Evolutionary conservation across 1,140 invertebrate genomes (phyloP).

Genomic region (Drosophila asahinai): DNA sequence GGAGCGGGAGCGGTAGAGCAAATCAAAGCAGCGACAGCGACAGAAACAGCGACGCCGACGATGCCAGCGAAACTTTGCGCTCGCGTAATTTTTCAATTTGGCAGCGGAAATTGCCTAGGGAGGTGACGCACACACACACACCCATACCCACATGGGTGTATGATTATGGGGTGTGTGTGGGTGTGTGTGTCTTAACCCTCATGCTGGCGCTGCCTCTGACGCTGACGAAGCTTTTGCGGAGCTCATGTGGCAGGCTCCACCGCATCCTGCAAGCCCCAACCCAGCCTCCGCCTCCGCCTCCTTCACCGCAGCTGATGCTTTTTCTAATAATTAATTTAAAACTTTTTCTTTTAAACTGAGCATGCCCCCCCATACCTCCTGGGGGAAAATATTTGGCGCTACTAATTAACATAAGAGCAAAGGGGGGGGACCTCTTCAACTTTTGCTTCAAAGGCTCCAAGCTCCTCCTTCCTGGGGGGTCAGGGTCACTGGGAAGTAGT

Average conservation of each 20-base stretch:
- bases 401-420: conserved; percentile 55
- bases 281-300: conserved; percentile 5
- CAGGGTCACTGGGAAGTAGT: conserved; percentile 1
- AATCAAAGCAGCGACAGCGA: conserved; percentile 65
- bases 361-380: background rate
- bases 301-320: conserved; percentile 73
- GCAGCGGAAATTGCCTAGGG: conserved; percentile 85
- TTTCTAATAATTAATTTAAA: conserved; percentile 85
- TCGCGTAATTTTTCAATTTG: conserved; percentile 85
- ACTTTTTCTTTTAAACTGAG: conserved; percentile 78
- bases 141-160: background rate
- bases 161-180: conserved; percentile 23
- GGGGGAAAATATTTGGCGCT: conserved; percentile 32
- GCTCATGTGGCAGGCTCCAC: conserved; percentile 42
- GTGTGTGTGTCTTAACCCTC: conserved; percentile 60
- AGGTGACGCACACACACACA: conserved; percentile 67
- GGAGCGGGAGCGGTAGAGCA: conserved; percentile 26
- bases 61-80: conserved; percentile 66
- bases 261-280: conserved; percentile 8
- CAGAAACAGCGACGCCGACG: conserved; percentile 3
- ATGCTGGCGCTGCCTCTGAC: conserved; percentile 33
- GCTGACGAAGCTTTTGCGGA: conserved; percentile 40
- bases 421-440: background rate
- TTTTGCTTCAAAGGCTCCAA: background rate
- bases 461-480: background rate